Evolutionary conservation across 2,888 invertebrate genomes (phyloP).

Genomic region (Tetramorium bicarinatum): DNA sequence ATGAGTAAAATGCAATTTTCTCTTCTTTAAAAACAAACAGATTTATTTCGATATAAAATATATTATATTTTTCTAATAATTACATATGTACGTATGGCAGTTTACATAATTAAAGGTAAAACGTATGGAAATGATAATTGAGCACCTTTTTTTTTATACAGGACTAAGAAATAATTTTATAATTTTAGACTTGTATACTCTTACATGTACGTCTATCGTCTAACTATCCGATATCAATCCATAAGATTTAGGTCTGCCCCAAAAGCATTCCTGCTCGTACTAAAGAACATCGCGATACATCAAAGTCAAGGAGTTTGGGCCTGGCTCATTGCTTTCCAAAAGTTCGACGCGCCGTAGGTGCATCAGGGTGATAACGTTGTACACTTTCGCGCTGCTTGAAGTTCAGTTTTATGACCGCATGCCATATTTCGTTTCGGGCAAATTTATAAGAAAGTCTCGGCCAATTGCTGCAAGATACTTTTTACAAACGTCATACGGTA

Average conservation of each 20-base stretch:
- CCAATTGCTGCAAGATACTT: constrained; percentile 5
- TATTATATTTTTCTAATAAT: not conserved
- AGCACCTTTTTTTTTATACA: not conserved
- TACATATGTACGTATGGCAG: not conserved
- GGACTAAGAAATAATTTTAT: not conserved
- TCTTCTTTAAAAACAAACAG: not conserved
- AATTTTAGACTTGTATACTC: not conserved
- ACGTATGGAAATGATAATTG: not conserved
- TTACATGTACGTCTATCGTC: not conserved
- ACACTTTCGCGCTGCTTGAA: constrained; percentile 37
- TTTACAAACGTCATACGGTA: not conserved
- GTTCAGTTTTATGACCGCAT: constrained; percentile 42
- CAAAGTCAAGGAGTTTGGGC: constrained; percentile 47
- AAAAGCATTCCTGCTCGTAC: constrained; percentile 26
- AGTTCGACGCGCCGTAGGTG: constrained; percentile 51
- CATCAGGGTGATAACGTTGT: constrained; percentile 51
- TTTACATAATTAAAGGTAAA: not conserved
- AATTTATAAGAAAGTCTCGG: constrained; percentile 44
- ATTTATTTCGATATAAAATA: not conserved
- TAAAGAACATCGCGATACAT: constrained; percentile 39
- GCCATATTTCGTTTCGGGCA: constrained; percentile 39
- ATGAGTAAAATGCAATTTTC: not conserved
- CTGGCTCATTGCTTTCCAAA: constrained; percentile 53
- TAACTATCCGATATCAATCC: constrained; percentile 38
- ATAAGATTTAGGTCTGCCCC: constrained; percentile 32